Conservation (phyloP, 2,113 vertebrate species). For the Etheostoma spectabile region DNA sequence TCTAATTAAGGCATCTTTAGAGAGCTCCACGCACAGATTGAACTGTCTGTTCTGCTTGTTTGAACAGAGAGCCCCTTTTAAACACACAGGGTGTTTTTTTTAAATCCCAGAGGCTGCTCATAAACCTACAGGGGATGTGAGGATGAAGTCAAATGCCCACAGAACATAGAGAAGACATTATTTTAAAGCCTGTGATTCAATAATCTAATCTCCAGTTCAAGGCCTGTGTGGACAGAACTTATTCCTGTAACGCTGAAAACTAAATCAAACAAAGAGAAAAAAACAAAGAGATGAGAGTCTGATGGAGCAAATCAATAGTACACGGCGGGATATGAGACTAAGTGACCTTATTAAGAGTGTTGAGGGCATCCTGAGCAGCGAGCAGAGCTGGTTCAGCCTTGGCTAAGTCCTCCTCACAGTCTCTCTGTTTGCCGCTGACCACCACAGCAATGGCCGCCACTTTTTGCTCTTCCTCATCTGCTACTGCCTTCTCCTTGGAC, state of each 20-base stretch:
- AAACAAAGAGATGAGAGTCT: constrained; percentile 15
- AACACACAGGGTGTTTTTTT: constrained; percentile 60
- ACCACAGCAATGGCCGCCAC: constrained; percentile 89
- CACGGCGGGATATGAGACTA: neutral
- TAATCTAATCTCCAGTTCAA: constrained; percentile 36
- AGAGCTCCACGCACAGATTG: constrained; percentile 69
- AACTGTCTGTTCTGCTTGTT: constrained; percentile 78
- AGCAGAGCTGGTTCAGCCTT: constrained; percentile 93
- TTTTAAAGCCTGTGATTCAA: constrained; percentile 55
- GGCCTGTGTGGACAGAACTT: constrained; percentile 34
- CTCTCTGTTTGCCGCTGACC: constrained; percentile 90
- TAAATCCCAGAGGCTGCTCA: constrained; percentile 63
- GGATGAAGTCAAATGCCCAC: constrained; percentile 54
- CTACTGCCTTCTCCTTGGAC: constrained; percentile 91
- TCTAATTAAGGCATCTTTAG: constrained; percentile 76
- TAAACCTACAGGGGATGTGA: constrained; percentile 58
- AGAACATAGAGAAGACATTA: constrained; percentile 56
- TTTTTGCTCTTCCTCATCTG: constrained; percentile 90
- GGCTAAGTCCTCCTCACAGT: constrained; percentile 93
- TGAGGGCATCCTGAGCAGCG: constrained; percentile 93
- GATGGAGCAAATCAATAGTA: constrained; percentile 32
- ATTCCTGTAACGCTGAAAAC: constrained; percentile 42
- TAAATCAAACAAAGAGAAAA: constrained; percentile 36
- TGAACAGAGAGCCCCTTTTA: constrained; percentile 74
- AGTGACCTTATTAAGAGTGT: constrained; percentile 95